These are phyloP conservation scores for Varecia variegata DNA, from an alignment of 2,797 vertebrate genomes.

Conservation along the genomic window DNA sequence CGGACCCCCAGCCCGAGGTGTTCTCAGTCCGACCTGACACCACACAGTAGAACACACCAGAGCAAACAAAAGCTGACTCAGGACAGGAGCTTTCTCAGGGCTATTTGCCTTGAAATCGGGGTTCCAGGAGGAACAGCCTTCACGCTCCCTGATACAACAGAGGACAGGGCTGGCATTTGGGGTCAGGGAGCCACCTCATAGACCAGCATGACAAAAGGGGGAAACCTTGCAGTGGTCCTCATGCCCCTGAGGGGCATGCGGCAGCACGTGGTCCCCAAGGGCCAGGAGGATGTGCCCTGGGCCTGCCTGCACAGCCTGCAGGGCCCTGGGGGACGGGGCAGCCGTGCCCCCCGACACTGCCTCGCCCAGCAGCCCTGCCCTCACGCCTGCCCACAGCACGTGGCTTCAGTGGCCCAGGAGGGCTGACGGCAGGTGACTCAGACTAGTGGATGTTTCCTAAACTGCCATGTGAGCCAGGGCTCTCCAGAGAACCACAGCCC, in stretches of 20 bases:
- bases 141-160: background rate
- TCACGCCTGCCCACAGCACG: fast-evolving
- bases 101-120: background rate
- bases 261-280: background rate
- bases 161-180: background rate
- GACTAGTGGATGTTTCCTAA: background rate
- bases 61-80: background rate
- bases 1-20: too few species aligned
- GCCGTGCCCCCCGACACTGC: background rate
- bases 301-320: background rate
- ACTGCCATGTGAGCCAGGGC: background rate
- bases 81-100: background rate
- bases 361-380: background rate
- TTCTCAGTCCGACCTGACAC: background rate
- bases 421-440: fast-evolving
- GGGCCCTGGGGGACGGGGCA: background rate
- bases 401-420: fast-evolving
- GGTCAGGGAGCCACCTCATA: background rate
- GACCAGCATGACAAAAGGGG: background rate
- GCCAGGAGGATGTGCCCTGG: background rate
- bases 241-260: background rate
- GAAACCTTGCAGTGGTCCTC: fast-evolving
- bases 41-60: background rate
- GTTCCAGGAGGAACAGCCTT: background rate
- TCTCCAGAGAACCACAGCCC: background rate